These are phyloP conservation scores for Pangasius mekongensis DNA, from an alignment of 2,797 vertebrate genomes.

Conservation along the genomic window DNA sequence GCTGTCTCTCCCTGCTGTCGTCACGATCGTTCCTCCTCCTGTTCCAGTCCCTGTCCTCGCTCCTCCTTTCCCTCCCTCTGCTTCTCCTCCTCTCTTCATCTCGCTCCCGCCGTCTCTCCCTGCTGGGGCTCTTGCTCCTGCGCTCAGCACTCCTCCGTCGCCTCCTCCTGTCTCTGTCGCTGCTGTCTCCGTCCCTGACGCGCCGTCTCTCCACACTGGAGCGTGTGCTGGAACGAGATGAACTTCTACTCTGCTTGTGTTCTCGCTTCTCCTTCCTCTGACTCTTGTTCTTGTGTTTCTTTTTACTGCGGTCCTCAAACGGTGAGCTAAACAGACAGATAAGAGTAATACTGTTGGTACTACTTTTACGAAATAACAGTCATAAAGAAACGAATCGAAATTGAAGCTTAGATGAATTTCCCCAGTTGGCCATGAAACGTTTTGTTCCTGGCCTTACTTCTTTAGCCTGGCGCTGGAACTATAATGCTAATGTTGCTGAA, in stretches of 20 bases:
- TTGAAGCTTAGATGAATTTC: not conserved
- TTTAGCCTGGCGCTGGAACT: not conserved
- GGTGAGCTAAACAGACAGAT: slow-evolving; percentile 65
- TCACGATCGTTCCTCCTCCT: slow-evolving; percentile 53
- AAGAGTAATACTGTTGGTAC: not conserved
- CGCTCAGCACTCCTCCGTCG: slow-evolving; percentile 41
- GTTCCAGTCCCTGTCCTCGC: slow-evolving; percentile 28
- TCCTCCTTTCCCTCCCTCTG: slow-evolving; percentile 28
- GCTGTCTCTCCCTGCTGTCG: slow-evolving; percentile 53
- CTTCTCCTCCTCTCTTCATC: slow-evolving; percentile 52
- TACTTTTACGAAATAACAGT: not conserved
- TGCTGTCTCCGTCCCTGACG: slow-evolving; percentile 8
- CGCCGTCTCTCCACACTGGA: slow-evolving; percentile 50
- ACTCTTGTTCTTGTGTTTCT: slow-evolving; percentile 50
- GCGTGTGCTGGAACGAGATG: slow-evolving; percentile 62
- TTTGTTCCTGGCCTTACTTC: not conserved
- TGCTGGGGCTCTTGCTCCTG: slow-evolving; percentile 42
- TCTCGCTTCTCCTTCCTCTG: slow-evolving; percentile 42
- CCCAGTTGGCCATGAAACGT: not conserved
- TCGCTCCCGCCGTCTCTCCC: slow-evolving; percentile 48
- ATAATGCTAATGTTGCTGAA: not conserved
- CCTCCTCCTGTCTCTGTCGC: slow-evolving; percentile 42
- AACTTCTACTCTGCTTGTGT: slow-evolving; percentile 62
- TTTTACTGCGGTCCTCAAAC: slow-evolving; percentile 64
- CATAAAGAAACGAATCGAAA: not conserved